These are phyloP conservation scores for Xestia xanthographa DNA, from an alignment of 2,888 invertebrate species.

Conservation along the genomic window DNA sequence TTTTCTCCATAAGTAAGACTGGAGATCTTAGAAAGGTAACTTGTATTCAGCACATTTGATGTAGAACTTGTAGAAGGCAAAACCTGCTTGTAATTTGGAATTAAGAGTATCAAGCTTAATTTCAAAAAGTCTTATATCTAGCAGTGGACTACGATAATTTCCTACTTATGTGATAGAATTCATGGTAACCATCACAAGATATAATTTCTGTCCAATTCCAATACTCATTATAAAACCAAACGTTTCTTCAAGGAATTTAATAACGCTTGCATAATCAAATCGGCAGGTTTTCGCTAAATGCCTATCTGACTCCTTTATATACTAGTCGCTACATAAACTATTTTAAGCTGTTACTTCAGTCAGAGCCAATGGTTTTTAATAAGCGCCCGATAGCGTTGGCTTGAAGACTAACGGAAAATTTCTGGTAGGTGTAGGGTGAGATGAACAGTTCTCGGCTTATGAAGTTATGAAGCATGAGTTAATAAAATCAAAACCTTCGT, in stretches of 20 bases:
- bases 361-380: slow-evolving; percentile 41
- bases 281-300: slow-evolving; percentile 19
- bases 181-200: neutral
- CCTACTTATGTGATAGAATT: neutral
- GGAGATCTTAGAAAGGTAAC: no score
- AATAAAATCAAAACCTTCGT: neutral
- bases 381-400: slow-evolving; percentile 15
- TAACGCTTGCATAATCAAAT: slow-evolving; percentile 50
- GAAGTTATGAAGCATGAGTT: no score
- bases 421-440: slow-evolving; percentile 32
- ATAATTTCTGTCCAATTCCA: neutral
- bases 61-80: neutral
- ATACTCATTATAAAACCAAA: neutral
- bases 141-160: neutral
- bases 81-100: neutral
- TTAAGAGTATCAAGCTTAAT: neutral
- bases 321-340: slow-evolving; percentile 35
- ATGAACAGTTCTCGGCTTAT: neutral
- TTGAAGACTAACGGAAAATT: slow-evolving; percentile 49
- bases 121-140: neutral
- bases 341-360: slow-evolving; percentile 31
- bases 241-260: slow-evolving; percentile 17
- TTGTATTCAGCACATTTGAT: no score
- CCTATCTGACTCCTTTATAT: slow-evolving; percentile 5
- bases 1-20: no score